Evolutionary conservation across 2,113 vertebrate genomes (phyloP).

Genomic region (Capreolus pygargus): DNA sequence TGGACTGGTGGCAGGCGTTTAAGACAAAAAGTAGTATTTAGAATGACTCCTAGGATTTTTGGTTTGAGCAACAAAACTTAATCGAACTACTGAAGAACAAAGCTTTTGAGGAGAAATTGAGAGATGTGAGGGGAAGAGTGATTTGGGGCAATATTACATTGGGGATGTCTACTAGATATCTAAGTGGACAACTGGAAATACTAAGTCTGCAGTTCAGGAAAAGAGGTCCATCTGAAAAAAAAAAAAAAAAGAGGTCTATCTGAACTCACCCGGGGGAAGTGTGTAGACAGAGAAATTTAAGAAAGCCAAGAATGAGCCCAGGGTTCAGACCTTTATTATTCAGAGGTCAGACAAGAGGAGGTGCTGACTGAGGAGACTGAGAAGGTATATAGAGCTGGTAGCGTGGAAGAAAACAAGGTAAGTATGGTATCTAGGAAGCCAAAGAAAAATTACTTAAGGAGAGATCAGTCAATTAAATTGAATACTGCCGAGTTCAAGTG

Average conservation of each 20-base stretch:
- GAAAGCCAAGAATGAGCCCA: not conserved
- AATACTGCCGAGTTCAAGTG: not conserved
- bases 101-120: not conserved
- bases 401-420: not conserved
- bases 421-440: not conserved
- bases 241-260: not conserved
- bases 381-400: not conserved
- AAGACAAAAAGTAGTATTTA: not conserved
- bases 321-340: not conserved
- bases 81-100: not conserved
- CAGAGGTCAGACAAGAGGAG: not conserved
- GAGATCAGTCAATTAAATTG: not conserved
- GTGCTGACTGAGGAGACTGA: not conserved
- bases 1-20: not conserved
- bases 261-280: not conserved
- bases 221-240: not conserved
- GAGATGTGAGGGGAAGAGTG: not conserved
- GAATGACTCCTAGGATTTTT: conserved; percentile 2
- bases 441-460: not conserved
- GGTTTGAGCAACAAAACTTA: not conserved
- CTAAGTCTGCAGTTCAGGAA: not conserved
- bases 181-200: not conserved
- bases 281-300: not conserved
- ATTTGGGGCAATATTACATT: not conserved
- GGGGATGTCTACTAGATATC: not conserved